phyloP scores from a whole-genome alignment of 2,797 vertebrate genomes.

The Clarias pachynema region DNA sequence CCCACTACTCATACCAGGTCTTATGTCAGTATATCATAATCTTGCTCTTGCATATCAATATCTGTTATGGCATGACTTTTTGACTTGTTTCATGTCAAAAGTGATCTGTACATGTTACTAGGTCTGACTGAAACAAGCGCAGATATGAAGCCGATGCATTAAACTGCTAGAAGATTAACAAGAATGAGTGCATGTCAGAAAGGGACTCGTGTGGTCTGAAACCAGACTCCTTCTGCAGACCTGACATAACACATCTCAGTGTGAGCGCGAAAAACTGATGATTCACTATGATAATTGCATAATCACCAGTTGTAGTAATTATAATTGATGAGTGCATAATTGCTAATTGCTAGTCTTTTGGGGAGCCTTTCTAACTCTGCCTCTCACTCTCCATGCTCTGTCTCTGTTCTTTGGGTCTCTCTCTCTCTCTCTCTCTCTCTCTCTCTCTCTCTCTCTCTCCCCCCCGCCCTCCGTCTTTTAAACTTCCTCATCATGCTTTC shows the following conservation, averaged over 20 bases:
- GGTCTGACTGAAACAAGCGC: no score
- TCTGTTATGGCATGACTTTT: no score
- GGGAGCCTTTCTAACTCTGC: conserved; percentile 63
- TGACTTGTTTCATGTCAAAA: no score
- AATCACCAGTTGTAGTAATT: conserved; percentile 79
- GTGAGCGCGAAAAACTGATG: conserved; percentile 59
- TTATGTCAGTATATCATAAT: no score
- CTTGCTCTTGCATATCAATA: no score
- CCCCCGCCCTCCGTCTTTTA: conserved; percentile 29
- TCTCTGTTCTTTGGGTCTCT: conserved; percentile 30
- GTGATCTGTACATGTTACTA: no score
- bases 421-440: conserved; percentile 50
- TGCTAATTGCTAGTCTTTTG: conserved; percentile 75
- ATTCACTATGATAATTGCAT: conserved; percentile 82
- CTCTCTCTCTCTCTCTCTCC: conserved; percentile 38
- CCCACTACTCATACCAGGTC: no score
- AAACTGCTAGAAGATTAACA: no score
- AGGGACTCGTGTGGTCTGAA: conserved; percentile 6
- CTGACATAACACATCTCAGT: conserved; percentile 31
- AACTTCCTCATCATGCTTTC: conserved; percentile 53
- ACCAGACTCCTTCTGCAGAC: conserved; percentile 16
- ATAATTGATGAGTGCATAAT: conserved; percentile 80
- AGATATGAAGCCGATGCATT: no score
- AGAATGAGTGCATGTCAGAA: no score
- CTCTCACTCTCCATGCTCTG: conserved; percentile 52